Evolutionary conservation across 2,113 vertebrate genomes (phyloP).

Genomic region (Poicephalus meyeri): DNA sequence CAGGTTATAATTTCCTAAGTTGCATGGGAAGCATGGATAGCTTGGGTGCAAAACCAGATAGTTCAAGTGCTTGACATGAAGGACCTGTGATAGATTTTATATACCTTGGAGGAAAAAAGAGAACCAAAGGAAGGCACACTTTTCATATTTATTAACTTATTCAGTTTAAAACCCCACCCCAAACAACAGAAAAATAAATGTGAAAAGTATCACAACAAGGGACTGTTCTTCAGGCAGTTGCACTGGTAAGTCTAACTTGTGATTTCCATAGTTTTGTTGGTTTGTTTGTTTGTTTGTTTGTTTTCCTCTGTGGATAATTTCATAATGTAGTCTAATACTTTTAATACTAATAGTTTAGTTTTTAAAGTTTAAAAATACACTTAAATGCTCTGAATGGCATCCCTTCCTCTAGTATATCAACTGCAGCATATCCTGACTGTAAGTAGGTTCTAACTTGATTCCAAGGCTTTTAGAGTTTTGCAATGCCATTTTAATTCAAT

Average conservation of each 20-base stretch:
- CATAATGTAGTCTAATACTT: not conserved
- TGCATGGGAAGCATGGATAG: not conserved
- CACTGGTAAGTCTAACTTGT: not conserved
- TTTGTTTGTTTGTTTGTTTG: not conserved
- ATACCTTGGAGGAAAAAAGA: not conserved
- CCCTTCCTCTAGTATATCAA: not conserved
- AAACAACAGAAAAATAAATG: not conserved
- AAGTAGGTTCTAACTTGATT: not conserved
- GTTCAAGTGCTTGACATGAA: not conserved
- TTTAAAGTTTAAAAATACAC: not conserved
- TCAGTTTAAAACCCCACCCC: not conserved
- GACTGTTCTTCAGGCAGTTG: not conserved
- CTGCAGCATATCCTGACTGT: not conserved
- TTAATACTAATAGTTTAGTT: not conserved
- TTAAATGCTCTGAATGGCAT: not conserved
- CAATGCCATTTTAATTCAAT: not conserved
- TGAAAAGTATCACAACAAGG: not conserved
- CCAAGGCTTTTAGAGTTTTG: not conserved
- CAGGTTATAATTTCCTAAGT: not conserved
- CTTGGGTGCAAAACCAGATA: not conserved
- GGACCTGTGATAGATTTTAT: not conserved
- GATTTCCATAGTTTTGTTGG: not conserved
- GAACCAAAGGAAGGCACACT: not conserved
- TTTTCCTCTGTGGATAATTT: not conserved
- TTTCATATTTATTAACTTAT: not conserved